Evolutionary conservation across 2,888 invertebrate genomes (phyloP).

Genomic region (Cephus sareptanus): DNA sequence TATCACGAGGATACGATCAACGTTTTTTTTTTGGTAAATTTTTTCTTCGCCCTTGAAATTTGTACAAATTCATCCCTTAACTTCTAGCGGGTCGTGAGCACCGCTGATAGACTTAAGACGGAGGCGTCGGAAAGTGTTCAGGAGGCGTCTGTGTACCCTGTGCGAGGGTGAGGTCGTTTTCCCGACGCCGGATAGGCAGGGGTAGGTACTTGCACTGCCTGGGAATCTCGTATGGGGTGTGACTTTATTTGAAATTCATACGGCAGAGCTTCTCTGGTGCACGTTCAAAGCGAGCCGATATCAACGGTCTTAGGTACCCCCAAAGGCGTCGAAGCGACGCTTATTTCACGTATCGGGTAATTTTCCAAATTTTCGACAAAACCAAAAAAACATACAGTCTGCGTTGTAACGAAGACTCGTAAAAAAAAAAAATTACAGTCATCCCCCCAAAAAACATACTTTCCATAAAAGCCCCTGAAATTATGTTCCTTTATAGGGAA

Average conservation of each 20-base stretch:
- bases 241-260: slow-evolving; percentile 51
- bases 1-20: too few relatives aligned
- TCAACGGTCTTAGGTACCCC: slow-evolving; percentile 40
- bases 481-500: too few relatives aligned
- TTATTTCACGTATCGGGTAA: too few relatives aligned
- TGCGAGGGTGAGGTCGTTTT: neutral
- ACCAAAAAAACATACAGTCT: too few relatives aligned
- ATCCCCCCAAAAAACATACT: too few relatives aligned
- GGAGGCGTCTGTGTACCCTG: neutral
- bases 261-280: slow-evolving; percentile 30
- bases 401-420: too few relatives aligned
- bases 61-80: neutral
- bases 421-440: too few relatives aligned
- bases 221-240: slow-evolving; percentile 23
- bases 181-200: slow-evolving; percentile 14
- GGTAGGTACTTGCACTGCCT: slow-evolving; percentile 4
- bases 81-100: slow-evolving; percentile 15
- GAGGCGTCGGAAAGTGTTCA: slow-evolving; percentile 22
- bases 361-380: too few relatives aligned
- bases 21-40: too few relatives aligned
- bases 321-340: slow-evolving; percentile 42
- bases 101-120: slow-evolving; percentile 33
- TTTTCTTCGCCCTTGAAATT: too few relatives aligned
- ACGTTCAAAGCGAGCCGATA: slow-evolving; percentile 48
- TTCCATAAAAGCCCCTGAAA: too few relatives aligned